These are phyloP conservation scores for Entelurus aequoreus DNA, from an alignment of 2,113 vertebrate species.

Conservation along the genomic window DNA sequence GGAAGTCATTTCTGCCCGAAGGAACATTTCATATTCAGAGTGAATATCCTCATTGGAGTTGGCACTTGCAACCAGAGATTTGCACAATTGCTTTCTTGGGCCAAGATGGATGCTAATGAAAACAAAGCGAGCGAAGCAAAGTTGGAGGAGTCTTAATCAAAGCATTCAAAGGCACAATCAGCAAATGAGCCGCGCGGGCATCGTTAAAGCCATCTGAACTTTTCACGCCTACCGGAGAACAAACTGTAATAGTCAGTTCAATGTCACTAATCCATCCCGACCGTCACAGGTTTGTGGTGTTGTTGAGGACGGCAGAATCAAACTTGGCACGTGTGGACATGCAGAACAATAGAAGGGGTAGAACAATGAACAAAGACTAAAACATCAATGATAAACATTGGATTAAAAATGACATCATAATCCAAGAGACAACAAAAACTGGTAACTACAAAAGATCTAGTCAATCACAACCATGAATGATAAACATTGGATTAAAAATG, in stretches of 20 bases:
- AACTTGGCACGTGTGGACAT: neutral
- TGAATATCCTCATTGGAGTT: slow-evolving; percentile 2
- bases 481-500: too few relatives aligned
- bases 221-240: neutral
- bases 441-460: too few relatives aligned
- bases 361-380: neutral
- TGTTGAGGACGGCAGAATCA: neutral
- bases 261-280: neutral
- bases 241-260: neutral
- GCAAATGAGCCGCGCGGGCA: neutral
- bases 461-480: too few relatives aligned
- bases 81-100: slow-evolving; percentile 6
- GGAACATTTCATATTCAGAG: slow-evolving; percentile 4
- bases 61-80: slow-evolving; percentile 2
- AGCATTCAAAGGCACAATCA: neutral
- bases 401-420: neutral
- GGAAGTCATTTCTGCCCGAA: slow-evolving; percentile 3
- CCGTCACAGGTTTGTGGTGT: neutral
- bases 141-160: neutral
- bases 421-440: neutral
- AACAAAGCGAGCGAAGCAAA: slow-evolving; percentile 1
- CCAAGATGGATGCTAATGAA: slow-evolving; percentile 2
- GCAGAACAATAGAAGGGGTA: neutral
- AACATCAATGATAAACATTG: neutral
- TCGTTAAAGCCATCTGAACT: neutral